Evolutionary conservation across 2,113 vertebrate genomes (phyloP).

Genomic region (Kryptolebias marmoratus): DNA sequence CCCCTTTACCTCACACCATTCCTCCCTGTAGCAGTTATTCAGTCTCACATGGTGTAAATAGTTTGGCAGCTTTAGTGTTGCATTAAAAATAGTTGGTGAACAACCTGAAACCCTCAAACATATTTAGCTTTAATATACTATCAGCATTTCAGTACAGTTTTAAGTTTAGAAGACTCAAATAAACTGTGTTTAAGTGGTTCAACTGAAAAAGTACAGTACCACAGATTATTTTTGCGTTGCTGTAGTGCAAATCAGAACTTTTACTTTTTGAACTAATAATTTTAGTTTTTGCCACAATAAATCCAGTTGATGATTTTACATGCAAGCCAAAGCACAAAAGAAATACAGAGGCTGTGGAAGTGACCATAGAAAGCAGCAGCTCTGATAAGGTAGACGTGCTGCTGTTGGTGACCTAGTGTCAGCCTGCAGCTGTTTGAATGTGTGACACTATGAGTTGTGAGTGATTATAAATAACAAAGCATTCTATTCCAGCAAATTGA

Average conservation of each 20-base stretch:
- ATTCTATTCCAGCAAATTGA: not conserved
- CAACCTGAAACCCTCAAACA: not conserved
- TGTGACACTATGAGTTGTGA: not conserved
- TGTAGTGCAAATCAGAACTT: too few species aligned
- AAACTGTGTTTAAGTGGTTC: not conserved
- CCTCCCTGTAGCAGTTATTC: conserved; percentile 7
- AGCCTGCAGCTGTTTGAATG: not conserved
- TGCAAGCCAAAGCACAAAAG: not conserved
- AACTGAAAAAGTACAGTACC: too few species aligned
- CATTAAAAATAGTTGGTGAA: conserved; percentile 29
- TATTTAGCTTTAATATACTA: conserved; percentile 7
- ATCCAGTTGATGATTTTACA: not conserved
- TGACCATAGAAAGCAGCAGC: not conserved
- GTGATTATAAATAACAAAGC: not conserved
- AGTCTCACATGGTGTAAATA: conserved; percentile 35
- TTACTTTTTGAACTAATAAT: too few species aligned
- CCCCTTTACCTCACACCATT: conserved; percentile 19
- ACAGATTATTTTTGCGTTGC: too few species aligned
- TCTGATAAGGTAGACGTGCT: not conserved
- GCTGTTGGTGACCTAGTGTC: not conserved
- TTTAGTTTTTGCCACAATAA: not conserved
- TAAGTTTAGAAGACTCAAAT: not conserved
- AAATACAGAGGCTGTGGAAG: not conserved
- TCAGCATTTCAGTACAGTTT: not conserved
- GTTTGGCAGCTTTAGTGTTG: conserved; percentile 24